Base-by-base conservation (phyloP, 2,797 vertebrate genomes). In the Sebastes taczanowskii region DNA sequence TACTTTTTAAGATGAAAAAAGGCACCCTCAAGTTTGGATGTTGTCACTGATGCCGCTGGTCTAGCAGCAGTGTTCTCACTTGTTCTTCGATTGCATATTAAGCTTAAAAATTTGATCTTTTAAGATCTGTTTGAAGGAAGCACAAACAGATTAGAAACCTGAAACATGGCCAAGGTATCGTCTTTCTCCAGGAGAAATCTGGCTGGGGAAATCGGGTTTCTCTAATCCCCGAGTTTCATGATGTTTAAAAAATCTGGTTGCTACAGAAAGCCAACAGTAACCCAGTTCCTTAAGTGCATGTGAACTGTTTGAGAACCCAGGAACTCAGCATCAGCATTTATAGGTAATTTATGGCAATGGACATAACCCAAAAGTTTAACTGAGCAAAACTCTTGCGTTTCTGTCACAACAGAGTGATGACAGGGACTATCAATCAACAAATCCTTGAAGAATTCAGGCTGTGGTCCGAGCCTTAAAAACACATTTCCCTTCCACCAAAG, bases 321-420 rank as follows among this genome's bases (percentile, higher is more conserved):
- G 13, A n/a, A 42, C 58, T 61, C 32, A 18, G 11, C 30, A 20
- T 32, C 25, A 56, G 11, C 27, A 22, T 74, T 65, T 10, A 16
- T 30, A 32, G 38, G 7, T 32, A 61, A 27, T 13, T 18, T 38
- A 27, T 56, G 59, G 20, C 30, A 60, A 10, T 30, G 56, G 18
- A 82, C 23, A 58, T 16, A 30, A 16, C 11, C 11, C 34, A 32
- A 30, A 62, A 62, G 18, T 42, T 10, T 20, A n/a, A 80, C 13
- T 61, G 14, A 68, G 58, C 52, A 55, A 73, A 59, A 64, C 25
- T 67, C 11, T 71, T 71, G 20, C 49, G 46, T 70, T 67, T 68
- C 32, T 80, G 65, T 72, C 46, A 29, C 7, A 70, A 69, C 4
- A 52, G 42, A 74, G 22, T 38, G 71, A 83, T 81, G 74, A 79